Percentiles rank a stretch among this genome's conserved stretches.
Conservation (phyloP, 2,797 vertebrate genomes). For the Premnoplex brunnescens region DNA sequence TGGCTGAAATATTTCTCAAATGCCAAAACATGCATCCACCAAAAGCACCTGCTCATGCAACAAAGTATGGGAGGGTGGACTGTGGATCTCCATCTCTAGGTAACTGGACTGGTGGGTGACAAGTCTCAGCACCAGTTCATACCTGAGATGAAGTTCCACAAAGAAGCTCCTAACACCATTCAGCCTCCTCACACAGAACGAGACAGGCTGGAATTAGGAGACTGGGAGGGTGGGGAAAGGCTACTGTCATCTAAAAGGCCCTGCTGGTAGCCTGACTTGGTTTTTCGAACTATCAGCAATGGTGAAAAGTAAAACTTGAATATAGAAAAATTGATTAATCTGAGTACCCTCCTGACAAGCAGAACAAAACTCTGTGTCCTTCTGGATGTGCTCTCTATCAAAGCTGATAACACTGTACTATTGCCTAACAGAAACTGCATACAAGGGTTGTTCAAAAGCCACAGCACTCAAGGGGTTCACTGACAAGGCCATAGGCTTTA, state of each 20-base stretch:
- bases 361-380: not conserved
- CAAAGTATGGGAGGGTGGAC: not conserved
- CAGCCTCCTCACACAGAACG: not conserved
- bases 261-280: not conserved
- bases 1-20: not conserved
- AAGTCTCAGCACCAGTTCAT: not conserved
- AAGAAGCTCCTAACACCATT: not conserved
- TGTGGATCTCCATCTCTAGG: not conserved
- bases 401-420: not conserved
- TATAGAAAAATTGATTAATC: not conserved
- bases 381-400: not conserved
- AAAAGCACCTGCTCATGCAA: not conserved
- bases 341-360: not conserved
- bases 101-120: not conserved
- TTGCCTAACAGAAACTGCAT: fast-evolving
- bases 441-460: not conserved
- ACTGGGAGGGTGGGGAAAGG: not conserved
- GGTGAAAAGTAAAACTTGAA: not conserved
- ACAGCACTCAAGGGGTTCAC: not conserved
- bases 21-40: not conserved
- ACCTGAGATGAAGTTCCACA: not conserved
- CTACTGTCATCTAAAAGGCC: not conserved
- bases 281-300: not conserved
- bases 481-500: not conserved
- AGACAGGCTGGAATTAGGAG: not conserved